These are phyloP conservation scores for Gasterosteus nipponicus DNA, from an alignment of 2,113 vertebrate genomes.

Conservation along the genomic window DNA sequence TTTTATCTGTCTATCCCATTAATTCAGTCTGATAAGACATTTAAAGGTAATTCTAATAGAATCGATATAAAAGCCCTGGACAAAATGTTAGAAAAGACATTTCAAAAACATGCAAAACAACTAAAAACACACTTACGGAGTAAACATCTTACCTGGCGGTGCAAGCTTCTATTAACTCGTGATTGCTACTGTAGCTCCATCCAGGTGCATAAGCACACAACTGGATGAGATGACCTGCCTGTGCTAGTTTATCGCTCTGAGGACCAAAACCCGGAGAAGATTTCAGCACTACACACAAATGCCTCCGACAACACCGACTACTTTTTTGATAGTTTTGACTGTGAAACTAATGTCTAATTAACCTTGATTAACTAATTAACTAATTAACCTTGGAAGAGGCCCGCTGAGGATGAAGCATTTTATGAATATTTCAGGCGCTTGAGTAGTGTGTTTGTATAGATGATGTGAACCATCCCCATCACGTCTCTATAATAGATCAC, in stretches of 20 bases:
- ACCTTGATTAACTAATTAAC: no score
- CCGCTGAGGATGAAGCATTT: background rate
- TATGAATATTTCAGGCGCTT: conserved; percentile 17
- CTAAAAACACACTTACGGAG: background rate
- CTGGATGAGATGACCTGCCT: background rate
- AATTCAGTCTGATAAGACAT: background rate
- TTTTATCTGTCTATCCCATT: background rate
- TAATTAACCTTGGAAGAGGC: background rate
- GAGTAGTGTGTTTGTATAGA: conserved; percentile 31
- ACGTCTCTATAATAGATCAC: conserved; percentile 13
- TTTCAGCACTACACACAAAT: background rate
- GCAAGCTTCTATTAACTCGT: background rate
- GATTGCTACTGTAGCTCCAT: background rate
- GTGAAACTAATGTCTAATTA: background rate
- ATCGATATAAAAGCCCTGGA: background rate
- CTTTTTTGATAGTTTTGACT: background rate
- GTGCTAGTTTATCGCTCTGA: background rate
- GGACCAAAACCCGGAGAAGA: background rate
- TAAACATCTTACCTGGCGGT: background rate
- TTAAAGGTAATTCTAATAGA: background rate
- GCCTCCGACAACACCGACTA: background rate
- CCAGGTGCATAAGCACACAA: background rate
- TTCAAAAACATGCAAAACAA: background rate
- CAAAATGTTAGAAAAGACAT: background rate
- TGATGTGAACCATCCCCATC: background rate